A percentile compares a stretch with the other conserved stretches of the same genome.
phyloP scores from a whole-genome alignment of 2,797 vertebrate species.

The Tangara arthus region DNA sequence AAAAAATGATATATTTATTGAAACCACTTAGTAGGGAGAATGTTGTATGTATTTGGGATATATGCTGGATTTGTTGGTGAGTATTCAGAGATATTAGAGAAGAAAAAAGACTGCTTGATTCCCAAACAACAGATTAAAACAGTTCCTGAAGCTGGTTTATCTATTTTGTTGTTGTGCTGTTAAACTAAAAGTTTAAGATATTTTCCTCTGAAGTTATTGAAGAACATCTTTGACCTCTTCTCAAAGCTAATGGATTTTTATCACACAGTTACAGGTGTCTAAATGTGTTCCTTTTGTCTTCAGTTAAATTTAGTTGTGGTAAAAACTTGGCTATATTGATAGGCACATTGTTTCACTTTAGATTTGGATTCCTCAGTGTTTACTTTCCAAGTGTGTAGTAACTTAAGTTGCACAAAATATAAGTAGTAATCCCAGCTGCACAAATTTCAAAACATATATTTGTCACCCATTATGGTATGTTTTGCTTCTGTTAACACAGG shows the following conservation, averaged over 20 bases:
- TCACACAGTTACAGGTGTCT: neutral
- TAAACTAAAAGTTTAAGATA: neutral
- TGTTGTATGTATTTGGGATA: neutral
- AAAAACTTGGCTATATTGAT: neutral
- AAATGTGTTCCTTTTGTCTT: neutral
- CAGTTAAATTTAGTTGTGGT: neutral
- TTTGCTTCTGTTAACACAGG: slow-evolving; percentile 70
- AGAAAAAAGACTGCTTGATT: neutral
- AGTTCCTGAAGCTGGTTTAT: neutral
- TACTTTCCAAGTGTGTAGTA: neutral
- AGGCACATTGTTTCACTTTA: neutral
- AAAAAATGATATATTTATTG: neutral
- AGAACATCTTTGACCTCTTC: neutral
- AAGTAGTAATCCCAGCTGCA: slow-evolving; percentile 23
- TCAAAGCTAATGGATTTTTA: neutral
- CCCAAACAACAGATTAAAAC: neutral
- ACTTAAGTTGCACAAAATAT: slow-evolving; percentile 26
- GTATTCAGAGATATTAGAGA: neutral
- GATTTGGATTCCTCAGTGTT: neutral
- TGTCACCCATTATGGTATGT: slow-evolving; percentile 60
- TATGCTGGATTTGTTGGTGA: neutral
- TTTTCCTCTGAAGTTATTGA: neutral
- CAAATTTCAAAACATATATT: slow-evolving; percentile 51
- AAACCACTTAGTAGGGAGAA: neutral
- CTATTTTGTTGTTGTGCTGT: neutral